Evolutionary conservation across 2,113 vertebrate species (phyloP).

Genomic region (Chelonoidis abingdonii): DNA sequence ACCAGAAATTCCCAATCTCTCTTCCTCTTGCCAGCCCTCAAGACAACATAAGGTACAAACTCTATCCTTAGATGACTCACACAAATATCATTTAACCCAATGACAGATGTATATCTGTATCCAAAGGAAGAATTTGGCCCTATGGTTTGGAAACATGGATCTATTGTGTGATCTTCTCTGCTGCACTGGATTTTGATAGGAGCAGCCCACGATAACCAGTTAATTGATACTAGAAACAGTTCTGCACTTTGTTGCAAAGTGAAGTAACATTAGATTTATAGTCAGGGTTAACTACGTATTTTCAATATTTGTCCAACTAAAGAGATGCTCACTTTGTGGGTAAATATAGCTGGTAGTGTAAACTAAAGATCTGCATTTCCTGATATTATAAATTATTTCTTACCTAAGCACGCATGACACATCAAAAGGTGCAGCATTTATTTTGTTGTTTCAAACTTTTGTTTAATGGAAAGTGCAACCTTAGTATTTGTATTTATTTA

Average conservation of each 20-base stretch:
- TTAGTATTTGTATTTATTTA: conserved; percentile 46
- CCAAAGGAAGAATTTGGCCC: neutral
- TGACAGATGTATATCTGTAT: neutral
- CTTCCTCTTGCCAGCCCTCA: neutral
- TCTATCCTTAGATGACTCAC: neutral
- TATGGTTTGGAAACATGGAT: neutral
- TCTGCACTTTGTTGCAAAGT: neutral
- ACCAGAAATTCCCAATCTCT: neutral
- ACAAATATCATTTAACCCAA: neutral
- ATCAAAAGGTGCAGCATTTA: conserved; percentile 24
- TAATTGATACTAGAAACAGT: neutral
- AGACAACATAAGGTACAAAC: neutral
- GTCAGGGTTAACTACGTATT: neutral
- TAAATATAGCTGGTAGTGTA: neutral
- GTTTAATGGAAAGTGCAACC: neutral
- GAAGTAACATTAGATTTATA: neutral
- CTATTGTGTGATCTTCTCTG: neutral
- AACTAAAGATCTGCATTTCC: neutral
- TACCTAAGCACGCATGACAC: conserved; percentile 46
- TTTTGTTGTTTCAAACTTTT: neutral
- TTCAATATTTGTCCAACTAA: neutral
- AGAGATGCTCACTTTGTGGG: neutral
- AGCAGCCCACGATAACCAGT: neutral
- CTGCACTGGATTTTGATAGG: neutral
- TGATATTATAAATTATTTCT: neutral